phyloP scores from a whole-genome alignment of 1,140 invertebrate species.

The Solenopsis fugax region DNA sequence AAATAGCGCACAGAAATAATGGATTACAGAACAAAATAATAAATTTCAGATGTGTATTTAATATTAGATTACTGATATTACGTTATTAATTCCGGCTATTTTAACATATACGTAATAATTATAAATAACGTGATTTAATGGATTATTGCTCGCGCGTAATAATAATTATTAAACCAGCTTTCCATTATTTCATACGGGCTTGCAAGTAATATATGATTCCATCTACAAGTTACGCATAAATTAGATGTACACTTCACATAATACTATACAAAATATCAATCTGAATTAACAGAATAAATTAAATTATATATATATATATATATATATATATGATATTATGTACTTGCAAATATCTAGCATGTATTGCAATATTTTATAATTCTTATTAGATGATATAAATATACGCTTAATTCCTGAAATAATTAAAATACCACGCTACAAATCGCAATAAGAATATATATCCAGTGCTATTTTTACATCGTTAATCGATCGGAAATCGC shows the following conservation, averaged over 20 bases:
- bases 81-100: constrained; percentile 31
- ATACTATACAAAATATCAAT: neutral
- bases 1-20: constrained; percentile 8
- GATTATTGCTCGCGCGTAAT: constrained; percentile 1
- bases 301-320: neutral
- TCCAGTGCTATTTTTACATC: neutral
- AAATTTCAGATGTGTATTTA: neutral
- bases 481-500: constrained; percentile 54
- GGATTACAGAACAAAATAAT: constrained; percentile 10
- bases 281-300: constrained; percentile 11
- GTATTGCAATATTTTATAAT: too few relatives aligned
- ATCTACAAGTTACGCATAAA: constrained; percentile 20
- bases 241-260: neutral
- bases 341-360: neutral
- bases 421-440: neutral
- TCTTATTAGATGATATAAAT: constrained; percentile 9
- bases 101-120: constrained; percentile 33
- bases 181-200: constrained; percentile 24
- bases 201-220: neutral
- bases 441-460: neutral
- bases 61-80: constrained; percentile 17
- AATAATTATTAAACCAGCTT: constrained; percentile 18
- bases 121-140: constrained; percentile 9
- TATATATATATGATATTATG: neutral
- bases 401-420: neutral